Evolutionary conservation across 1,140 invertebrate genomes (phyloP), one percentile per base, ranked within the genome.

Genomic region (Meloidogyne exigua): DNA sequence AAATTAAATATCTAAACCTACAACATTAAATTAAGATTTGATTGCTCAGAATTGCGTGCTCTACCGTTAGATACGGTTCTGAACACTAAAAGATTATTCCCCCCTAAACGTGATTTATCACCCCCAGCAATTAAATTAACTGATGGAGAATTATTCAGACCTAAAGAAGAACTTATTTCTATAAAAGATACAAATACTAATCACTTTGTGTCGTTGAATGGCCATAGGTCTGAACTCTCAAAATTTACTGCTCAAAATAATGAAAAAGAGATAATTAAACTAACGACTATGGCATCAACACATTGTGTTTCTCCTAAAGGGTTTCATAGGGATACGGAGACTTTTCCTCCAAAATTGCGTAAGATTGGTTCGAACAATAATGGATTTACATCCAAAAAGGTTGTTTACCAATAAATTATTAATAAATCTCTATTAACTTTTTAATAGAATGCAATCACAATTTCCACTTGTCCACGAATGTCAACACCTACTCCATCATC

Each of bases 1-100:
- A 11, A 39, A 36, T 71, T 62, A 32, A 3, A 2, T 32, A 32
- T 3, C n/a, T n/a, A 11, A 1, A 71, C 2, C 13, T 71, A 15
- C 3, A 62, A 72, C 15, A 9, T 11, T 12, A 15, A 12, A 72
- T 83, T 69, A 28, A 81, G 81, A 21, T 84, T 81, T 25, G 26
- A 23, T 28, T 65, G 68, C 32, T 36, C 80, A 57, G 64, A 75
- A 15, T 57, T 82, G n/a, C 64, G 63, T 36, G 28, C 49, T 36
- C 57, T 82, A 11, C 81, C 81, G 25, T 28, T 82, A 11, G 77
- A 77, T 25, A 76, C 81, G 1, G 76, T 84, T n/a, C 3, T 82
- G n/a, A 73, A 84, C 28, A 84, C 42, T n/a, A 65, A 71, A 18
- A 26, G 76, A 9, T 36, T 82, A 13, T 84, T 82, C 64, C 65